Conservation (phyloP, 2,113 vertebrate genomes). For the Argyrosomus japonicus region DNA sequence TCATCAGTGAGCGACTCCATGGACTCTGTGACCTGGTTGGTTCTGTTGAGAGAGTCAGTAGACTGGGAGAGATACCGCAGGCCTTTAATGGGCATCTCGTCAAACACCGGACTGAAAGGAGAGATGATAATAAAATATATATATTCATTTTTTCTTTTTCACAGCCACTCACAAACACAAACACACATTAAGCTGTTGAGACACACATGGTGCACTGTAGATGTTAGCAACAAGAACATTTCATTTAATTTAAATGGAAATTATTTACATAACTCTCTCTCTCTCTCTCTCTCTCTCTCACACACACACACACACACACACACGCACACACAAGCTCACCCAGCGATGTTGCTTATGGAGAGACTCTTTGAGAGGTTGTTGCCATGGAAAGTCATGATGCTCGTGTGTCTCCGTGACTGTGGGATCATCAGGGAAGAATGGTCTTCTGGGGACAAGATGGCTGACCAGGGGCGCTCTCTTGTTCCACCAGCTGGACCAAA, state of each 20-base stretch:
- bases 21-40: slow-evolving; percentile 92
- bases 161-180: not conserved
- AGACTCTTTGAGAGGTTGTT: slow-evolving; percentile 95
- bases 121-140: not conserved
- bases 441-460: slow-evolving; percentile 91
- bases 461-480: slow-evolving; percentile 94
- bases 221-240: not conserved
- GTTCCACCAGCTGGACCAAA: slow-evolving; percentile 84
- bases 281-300: too few relatives aligned
- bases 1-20: slow-evolving; percentile 95
- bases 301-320: slow-evolving; percentile 1
- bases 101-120: slow-evolving; percentile 88
- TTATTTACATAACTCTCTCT: too few relatives aligned
- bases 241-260: not conserved
- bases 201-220: not conserved
- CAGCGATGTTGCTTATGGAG: slow-evolving; percentile 98
- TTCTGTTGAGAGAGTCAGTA: slow-evolving; percentile 95
- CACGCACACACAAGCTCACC: slow-evolving; percentile 82
- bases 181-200: not conserved
- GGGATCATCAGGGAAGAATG: slow-evolving; percentile 69
- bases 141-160: not conserved
- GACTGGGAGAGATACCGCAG: slow-evolving; percentile 94
- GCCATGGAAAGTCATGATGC: slow-evolving; percentile 80
- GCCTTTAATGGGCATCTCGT: slow-evolving; percentile 90
- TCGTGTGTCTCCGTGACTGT: slow-evolving; percentile 87